phyloP scores from a whole-genome alignment of 2,888 invertebrate species.

The Drosophila mayaguana region DNA sequence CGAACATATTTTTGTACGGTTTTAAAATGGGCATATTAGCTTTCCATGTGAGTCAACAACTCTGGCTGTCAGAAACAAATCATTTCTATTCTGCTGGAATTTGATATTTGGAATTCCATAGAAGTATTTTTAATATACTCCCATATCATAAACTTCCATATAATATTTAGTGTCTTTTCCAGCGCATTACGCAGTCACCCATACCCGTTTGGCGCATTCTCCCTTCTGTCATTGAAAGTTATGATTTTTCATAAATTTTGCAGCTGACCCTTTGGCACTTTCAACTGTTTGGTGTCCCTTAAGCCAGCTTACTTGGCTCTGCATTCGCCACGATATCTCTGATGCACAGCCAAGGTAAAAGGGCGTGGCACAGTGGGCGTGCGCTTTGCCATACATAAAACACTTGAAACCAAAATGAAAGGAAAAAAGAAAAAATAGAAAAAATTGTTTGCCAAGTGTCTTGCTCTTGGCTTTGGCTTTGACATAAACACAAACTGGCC shows the following conservation, averaged over 20 bases:
- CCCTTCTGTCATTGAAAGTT: conserved; percentile 55
- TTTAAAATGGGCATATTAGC: not conserved
- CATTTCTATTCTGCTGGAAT: no score
- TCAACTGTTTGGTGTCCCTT: conserved; percentile 45
- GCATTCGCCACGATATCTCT: conserved; percentile 43
- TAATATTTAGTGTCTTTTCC: not conserved
- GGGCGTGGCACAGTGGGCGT: not conserved
- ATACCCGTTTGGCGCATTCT: not conserved
- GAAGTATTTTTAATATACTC: no score
- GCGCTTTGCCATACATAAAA: conserved; percentile 17
- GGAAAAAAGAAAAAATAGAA: conserved; percentile 3
- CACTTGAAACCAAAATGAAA: conserved; percentile 25
- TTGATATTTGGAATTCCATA: no score
- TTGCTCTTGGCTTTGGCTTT: conserved; percentile 55
- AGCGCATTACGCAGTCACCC: not conserved
- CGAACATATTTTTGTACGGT: conserved; percentile 18
- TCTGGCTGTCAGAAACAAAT: no score
- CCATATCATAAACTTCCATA: no score
- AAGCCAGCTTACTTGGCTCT: conserved; percentile 24
- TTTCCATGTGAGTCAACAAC: not conserved
- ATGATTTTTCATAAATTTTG: conserved; percentile 56
- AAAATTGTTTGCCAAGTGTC: conserved; percentile 44
- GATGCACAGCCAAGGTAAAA: conserved; percentile 49
- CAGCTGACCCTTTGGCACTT: conserved; percentile 56
- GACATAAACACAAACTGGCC: conserved; percentile 49